Base-by-base conservation (phyloP, 2,113 vertebrate genomes). In the Saccopteryx leptura region DNA sequence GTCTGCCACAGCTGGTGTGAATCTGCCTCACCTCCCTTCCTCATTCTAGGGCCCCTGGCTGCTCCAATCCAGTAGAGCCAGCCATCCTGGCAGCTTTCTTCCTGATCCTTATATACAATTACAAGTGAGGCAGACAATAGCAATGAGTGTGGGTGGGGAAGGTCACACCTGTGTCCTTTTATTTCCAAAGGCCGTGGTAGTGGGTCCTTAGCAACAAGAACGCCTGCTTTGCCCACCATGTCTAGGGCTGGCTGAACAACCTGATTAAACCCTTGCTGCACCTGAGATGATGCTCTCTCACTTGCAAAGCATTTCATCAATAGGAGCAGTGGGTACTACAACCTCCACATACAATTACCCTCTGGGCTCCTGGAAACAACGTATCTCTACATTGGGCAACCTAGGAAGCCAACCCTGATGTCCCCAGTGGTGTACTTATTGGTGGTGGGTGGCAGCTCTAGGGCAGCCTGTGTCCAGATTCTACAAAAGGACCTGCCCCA, bases 111-210 rank as follows among this genome's bases (percentile, higher is more conserved):
- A 1, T 54, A 98, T 82, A 76, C 98, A 98, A 96, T 98, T 98
- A 60, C 98, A 98, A 19, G 98, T 98, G 84, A 98, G 98, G 97
- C 98, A 99, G 9, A 98, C 92, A 52, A 98, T 97, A 39, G 98
- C 96, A 33, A 98, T 97, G 96, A 99, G 98, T 56, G 98, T 98
- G 58, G 98, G 98, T n/a, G 98, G 95, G 95, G 88, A 98, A 98
- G 2, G 98, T 97, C 82, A 99, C 97, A 2, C 98, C 98, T 3
- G 97, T 98, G 97, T 98, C 97, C 24, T 98, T 98, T 90, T 98
- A 96, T 94, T 99, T 99, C 61, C 98, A 97, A 56, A 99, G 98
- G 90, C 98, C 99, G 96, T 98, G 97, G 98, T 98, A 98, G 85
- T 98, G 98, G 0, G 98, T 98, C 68, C 97, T 92, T 50, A 99